phyloP scores from a whole-genome alignment of 2,113 vertebrate genomes.

The Chaenogobius annularis region DNA sequence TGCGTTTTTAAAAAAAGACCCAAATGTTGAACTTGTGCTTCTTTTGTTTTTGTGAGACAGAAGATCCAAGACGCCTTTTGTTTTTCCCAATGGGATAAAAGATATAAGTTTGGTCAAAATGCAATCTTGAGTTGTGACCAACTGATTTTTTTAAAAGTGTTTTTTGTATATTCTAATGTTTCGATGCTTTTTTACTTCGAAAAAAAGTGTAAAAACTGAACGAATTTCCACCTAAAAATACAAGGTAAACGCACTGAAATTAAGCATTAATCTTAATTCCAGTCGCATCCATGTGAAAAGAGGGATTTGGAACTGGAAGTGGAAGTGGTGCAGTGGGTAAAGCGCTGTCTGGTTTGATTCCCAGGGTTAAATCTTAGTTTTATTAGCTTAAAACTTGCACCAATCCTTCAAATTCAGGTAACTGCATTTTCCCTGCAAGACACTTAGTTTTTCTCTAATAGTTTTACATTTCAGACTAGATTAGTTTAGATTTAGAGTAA shows the following conservation, averaged over 20 bases:
- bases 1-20: too few species aligned
- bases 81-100: constrained; percentile 46
- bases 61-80: background rate
- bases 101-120: background rate
- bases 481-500: background rate
- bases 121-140: background rate
- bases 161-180: background rate
- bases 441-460: background rate
- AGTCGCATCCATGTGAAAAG: background rate
- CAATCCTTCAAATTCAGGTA: background rate
- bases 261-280: too few species aligned
- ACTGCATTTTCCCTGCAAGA: background rate
- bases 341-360: too few species aligned
- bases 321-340: background rate
- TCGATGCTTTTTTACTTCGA: background rate
- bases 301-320: background rate
- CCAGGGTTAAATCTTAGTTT: background rate
- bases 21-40: constrained; percentile 4
- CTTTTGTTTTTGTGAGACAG: constrained; percentile 14
- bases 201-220: background rate
- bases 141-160: background rate
- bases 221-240: too few species aligned
- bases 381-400: background rate
- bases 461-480: background rate
- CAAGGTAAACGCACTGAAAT: too few species aligned